Evolutionary conservation across 2,113 vertebrate species (phyloP), one percentile per base, ranked within the genome.

Genomic region (Junco hyemalis): DNA sequence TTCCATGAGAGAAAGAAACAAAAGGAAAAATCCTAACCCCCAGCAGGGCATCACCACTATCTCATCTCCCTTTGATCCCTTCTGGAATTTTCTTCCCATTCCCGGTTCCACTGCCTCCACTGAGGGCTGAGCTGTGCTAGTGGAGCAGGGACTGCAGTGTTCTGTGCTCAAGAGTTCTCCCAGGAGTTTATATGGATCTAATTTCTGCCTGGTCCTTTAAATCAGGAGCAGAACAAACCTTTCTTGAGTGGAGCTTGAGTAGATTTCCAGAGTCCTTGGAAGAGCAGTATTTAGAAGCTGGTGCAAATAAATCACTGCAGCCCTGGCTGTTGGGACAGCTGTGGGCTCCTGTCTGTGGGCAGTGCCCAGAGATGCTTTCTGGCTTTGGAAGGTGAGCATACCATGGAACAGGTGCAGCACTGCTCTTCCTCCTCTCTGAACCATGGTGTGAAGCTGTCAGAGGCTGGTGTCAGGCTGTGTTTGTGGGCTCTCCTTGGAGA

Each of bases 61-160:
- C 54, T 0, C 17, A 2, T 8, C 12, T 73, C 24, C 42, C 17
- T 50, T 73, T 48, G 59, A 14, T 61, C 20, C 36, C 8, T 59
- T 11, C 40, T 61, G 51, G 14, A 8, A 1, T 60, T 19, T 73
- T 61, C 47, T 61, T 38, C 44, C 60, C 23, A 1, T 33, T 48
- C 36, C 10, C 0, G 0, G 9, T 54, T 74, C 63, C 8, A 4
- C 14, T 82, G 61, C n/a, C 29, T 28, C 53, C 70, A 29, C 28
- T 24, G 31, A 44, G 26, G 29, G 21, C n/a, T 70, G 70, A 61
- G 47, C 47, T 47, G 33, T 56, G 66, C 7, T 17, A 48, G 42
- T 59, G 51, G 23, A 51, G 56, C 65, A 13, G 33, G 40, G 33
- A 19, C 38, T 3, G 3, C 13, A 31, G 18, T 3, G 18, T 12